Base-by-base conservation (phyloP, 1,140 invertebrate species). In the Babylonia areolata region DNA sequence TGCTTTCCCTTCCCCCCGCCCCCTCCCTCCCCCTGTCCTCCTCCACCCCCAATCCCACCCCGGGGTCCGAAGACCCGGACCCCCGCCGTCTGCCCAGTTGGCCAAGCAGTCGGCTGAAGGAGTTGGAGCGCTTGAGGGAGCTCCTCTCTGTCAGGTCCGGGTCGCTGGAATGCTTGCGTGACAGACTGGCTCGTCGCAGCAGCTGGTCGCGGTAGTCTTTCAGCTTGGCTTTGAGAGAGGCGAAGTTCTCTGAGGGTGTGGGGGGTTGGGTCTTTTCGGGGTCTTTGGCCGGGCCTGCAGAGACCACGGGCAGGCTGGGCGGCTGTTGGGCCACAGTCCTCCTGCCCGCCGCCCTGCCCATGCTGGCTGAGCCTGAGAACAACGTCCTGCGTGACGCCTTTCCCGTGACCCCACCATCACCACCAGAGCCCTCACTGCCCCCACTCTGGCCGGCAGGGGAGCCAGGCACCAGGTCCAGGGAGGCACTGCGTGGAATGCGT, bases 201-300 rank as follows among this genome's bases (percentile, higher is more conserved):
- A 93, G 86, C 79, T 88, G 88, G 84, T 93, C 92, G 73, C 91
- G 87, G 87, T 92, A 93, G n/a, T 91, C 92, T 83, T 91, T 90
- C 17, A 93, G 86, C 85, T 92, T 93, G 15, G 91, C 90, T 84
- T 93, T 93, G 20, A 93, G 81, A 2, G 91, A 89, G 33, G 92
- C 90, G 87, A 93, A 91, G 79, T 87, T 90, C 73, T 92, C 92
- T 73, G 89, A 88, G 0, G 78, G n/a, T 37, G 37, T 15, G 31
- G 51, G 11, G 31, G 51, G 9, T 35, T 31, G 3, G 20, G 31
- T 23, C 33, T 51, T 46, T 83, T 33, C 85, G 73, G 23, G 28
- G n/a, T n/a, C n/a, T n/a, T n/a, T n/a, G n/a, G n/a, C n/a, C n/a
- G n/a, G n/a, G n/a, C n/a, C n/a, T n/a, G n/a, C n/a, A n/a, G n/a